Evolutionary conservation across 2,888 invertebrate species (phyloP).

Genomic region (Tolmerus cingulatus): DNA sequence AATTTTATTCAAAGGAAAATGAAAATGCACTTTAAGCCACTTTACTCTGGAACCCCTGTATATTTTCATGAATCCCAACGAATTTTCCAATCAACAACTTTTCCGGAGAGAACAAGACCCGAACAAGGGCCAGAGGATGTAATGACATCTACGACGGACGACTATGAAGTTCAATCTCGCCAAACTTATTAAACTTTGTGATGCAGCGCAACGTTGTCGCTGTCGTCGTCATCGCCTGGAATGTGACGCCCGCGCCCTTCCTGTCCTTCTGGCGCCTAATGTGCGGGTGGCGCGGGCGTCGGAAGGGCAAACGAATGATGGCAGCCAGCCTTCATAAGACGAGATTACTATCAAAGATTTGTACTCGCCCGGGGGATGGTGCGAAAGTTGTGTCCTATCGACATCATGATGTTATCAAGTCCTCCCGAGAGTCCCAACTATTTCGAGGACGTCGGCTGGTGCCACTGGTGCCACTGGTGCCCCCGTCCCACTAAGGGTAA

Average conservation of each 20-base stretch:
- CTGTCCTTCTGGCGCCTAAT: not conserved
- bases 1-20: not conserved
- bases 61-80: not conserved
- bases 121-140: not conserved
- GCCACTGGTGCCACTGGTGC: not conserved
- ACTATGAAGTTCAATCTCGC: slow-evolving; percentile 16
- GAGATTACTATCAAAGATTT: slow-evolving; percentile 31
- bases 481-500: not conserved
- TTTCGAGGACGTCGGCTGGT: not conserved
- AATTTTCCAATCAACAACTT: slow-evolving; percentile 34
- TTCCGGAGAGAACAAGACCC: not conserved
- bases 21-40: not conserved
- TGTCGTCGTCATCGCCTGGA: not conserved
- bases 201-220: slow-evolving; percentile 21
- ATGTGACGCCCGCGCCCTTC: not conserved
- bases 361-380: slow-evolving; percentile 4
- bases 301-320: slow-evolving; percentile 3
- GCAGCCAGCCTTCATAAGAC: not conserved
- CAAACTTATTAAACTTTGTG: slow-evolving; percentile 33
- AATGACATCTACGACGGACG: not conserved
- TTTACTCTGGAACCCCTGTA: not conserved
- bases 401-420: slow-evolving; percentile 24
- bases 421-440: not conserved
- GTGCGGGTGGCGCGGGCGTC: not conserved
- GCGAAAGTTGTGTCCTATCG: slow-evolving; percentile 19